Evolutionary conservation across 2,888 invertebrate species (phyloP).

Genomic region (Lypha dubia): DNA sequence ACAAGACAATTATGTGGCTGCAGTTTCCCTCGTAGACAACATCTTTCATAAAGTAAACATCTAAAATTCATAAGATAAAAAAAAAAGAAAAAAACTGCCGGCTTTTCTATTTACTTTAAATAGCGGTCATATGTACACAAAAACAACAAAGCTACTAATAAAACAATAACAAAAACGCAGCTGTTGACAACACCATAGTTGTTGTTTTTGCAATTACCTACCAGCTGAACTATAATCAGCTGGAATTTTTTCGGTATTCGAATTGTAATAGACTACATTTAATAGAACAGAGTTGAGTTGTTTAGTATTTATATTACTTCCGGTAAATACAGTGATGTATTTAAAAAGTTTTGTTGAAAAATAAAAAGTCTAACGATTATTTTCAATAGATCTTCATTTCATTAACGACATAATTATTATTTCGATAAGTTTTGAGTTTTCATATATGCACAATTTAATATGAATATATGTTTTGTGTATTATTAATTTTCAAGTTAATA

Average conservation of each 20-base stretch:
- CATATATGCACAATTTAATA: too few relatives aligned
- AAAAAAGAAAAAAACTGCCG: conserved; percentile 44
- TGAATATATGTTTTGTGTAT: too few relatives aligned
- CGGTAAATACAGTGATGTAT: conserved; percentile 48
- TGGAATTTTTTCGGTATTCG: conserved; percentile 19
- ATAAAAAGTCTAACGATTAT: not conserved
- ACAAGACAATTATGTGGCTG: not conserved
- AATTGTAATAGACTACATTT: conserved; percentile 66
- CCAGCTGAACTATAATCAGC: conserved; percentile 50
- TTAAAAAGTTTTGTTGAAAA: not conserved
- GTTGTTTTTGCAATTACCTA: conserved; percentile 21
- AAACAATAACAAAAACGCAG: conserved; percentile 56
- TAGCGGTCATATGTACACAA: conserved; percentile 45
- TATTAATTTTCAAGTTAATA: too few relatives aligned
- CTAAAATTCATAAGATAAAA: conserved; percentile 37
- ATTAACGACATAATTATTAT: too few relatives aligned
- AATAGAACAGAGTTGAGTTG: conserved; percentile 3
- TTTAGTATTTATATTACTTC: conserved; percentile 12
- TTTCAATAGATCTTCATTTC: not conserved
- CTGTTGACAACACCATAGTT: not conserved
- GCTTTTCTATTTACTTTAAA: conserved; percentile 28
- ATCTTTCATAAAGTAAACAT: conserved; percentile 2
- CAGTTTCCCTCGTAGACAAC: conserved; percentile 12
- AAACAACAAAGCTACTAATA: conserved; percentile 13
- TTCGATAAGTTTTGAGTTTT: too few relatives aligned